Evolutionary conservation across 2,888 invertebrate species (phyloP), one percentile per base, ranked within the genome.

Genomic region (Chromoteleia sp.): DNA sequence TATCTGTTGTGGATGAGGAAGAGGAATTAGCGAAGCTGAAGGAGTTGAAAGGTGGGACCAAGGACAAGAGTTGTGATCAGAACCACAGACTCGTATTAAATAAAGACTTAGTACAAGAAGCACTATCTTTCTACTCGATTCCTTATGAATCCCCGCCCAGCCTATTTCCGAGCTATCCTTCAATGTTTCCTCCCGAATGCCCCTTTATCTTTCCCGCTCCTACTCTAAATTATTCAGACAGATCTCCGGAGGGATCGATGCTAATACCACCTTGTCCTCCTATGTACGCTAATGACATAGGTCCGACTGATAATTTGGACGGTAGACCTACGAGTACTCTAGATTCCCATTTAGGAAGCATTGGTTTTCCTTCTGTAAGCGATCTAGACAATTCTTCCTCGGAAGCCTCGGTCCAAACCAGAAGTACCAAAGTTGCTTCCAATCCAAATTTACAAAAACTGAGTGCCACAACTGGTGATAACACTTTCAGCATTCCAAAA

Each of bases 1-100:
- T 96, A 54, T 95, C 95, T 75, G 94, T 96, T 19, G 96, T 96
- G 48, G 95, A 95, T 4, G 96, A 96, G 88, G 96, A 96, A 73
- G 91, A 91, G 6, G 91, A 92, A 50, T 30, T 85, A 7, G 89
- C 89, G 17, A 91, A 88, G 68, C 88, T 89, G 2, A 89, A 85
- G 63, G 89, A 87, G 3, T 7, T 48, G 48, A 29, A 84, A 48
- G 54, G 83, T 58, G 78, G 12, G 6, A 21, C 4, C n/a, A 39
- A 68, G 8, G 43, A 7, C 2, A 36, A 33, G 21, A 29, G 6
- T 1, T 52, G 43, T 14, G 33, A 59, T 29, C 54, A 48, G 8
- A 45, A 10, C 2, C 30, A 54, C 6, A 30, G 10, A 12, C 54
- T 68, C 2, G 8, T 56, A 0, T 12, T 58, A n/a, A 59, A 56